Percentiles rank a stretch among this genome's conserved stretches.
Conservation (phyloP, 2,113 vertebrate species). For the Hyaena hyaena region DNA sequence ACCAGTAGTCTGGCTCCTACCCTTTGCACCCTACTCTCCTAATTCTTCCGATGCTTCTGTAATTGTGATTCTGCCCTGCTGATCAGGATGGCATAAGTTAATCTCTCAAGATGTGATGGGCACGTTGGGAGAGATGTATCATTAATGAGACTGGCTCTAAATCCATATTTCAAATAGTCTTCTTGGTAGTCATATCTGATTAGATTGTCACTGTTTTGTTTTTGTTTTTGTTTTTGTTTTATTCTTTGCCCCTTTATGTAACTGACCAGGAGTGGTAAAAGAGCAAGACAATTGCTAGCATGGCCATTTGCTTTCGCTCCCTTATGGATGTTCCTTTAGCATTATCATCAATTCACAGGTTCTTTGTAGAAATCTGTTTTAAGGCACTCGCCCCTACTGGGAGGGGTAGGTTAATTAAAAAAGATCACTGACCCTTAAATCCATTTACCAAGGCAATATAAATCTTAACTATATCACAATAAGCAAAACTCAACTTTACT, state of each 20-base stretch:
- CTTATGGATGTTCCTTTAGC: neutral
- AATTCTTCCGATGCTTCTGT: neutral
- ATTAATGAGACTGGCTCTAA: neutral
- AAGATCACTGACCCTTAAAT: neutral
- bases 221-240: too few relatives aligned
- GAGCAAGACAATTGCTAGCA: neutral
- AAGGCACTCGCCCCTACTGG: neutral
- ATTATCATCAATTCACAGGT: neutral
- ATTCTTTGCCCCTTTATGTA: neutral
- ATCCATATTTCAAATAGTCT: slow-evolving; percentile 16
- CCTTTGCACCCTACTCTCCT: neutral
- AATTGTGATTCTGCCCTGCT: neutral
- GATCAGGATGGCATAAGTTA: neutral
- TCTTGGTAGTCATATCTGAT: slow-evolving; percentile 23
- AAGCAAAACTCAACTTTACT: neutral
- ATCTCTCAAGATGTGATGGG: neutral
- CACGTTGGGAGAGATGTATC: slow-evolving; percentile 32
- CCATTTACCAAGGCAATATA: neutral
- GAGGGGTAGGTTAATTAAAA: neutral
- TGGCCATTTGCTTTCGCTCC: neutral
- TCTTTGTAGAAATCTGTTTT: neutral
- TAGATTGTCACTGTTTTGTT: neutral
- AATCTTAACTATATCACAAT: neutral
- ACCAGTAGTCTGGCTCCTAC: neutral
- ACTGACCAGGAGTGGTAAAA: neutral